Evolutionary conservation across 2,797 vertebrate genomes (phyloP).

Genomic region (Falco berigora): DNA sequence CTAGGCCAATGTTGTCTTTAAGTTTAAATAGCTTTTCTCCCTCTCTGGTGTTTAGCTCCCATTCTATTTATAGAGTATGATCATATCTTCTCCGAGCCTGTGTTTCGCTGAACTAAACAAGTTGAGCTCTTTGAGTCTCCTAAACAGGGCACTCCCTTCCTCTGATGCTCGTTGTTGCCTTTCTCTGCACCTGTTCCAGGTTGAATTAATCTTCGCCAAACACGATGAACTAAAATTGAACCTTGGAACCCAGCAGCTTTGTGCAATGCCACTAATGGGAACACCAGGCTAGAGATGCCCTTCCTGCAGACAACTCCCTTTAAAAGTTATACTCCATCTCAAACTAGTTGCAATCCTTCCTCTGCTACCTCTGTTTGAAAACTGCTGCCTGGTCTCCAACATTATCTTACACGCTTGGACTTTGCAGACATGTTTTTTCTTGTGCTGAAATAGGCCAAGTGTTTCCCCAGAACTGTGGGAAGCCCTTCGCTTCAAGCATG

Average conservation of each 20-base stretch:
- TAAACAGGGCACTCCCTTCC: neutral
- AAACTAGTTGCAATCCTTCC: neutral
- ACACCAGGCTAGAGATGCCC: neutral
- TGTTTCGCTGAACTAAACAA: slow-evolving; percentile 20
- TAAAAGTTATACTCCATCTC: neutral
- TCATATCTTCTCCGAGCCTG: neutral
- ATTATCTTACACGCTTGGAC: neutral
- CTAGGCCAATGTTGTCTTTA: neutral
- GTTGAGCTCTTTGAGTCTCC: neutral
- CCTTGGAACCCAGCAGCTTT: neutral
- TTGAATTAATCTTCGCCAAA: neutral
- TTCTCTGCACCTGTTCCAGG: neutral
- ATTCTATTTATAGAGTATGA: neutral
- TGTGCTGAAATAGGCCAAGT: neutral
- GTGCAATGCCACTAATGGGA: neutral
- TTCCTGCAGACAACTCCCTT: neutral
- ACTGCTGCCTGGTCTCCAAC: neutral
- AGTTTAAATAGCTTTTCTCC: slow-evolving; percentile 7
- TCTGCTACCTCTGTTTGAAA: neutral
- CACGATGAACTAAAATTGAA: neutral
- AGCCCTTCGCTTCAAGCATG: neutral
- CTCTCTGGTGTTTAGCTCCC: neutral
- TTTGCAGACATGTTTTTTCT: neutral
- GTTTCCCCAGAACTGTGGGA: neutral
- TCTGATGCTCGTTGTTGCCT: neutral